Base-by-base conservation (phyloP, 2,888 invertebrate genomes). In the Andrena bicolor region DNA sequence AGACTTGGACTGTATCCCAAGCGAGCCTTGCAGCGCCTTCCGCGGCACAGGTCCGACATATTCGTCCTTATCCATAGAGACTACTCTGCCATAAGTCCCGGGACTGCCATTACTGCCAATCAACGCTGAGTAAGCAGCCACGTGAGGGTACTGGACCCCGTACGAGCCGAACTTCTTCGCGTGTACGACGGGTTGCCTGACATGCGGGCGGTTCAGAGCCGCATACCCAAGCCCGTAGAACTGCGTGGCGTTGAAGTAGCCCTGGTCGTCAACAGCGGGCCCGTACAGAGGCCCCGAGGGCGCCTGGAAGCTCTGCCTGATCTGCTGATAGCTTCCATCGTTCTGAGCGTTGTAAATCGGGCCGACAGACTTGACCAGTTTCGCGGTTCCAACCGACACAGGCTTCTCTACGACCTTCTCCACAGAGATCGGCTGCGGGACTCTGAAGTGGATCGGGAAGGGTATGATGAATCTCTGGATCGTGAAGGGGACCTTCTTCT, bases 341-440 rank as follows among this genome's bases (percentile, higher is more conserved):
- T 53, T 53, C 26, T 73, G 66, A 10, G 49, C 20, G 41, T 75
- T 76, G 10, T 72, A 71, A 66, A 72, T 51, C 16, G 58, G 23
- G 23, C 10, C 13, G 7, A 53, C 56, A 0, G 70, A 41, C 23
- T 87, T 61, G 1, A 65, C 1, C 13, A 73, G 41, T 5, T 79
- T 84, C 0, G 41, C 20, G 32, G 32, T 56, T 3, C 51, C 51
- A 2, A 95, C 94, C 76, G 95, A 95, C 0, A 95, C 94, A 87
- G 94, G 94, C 1, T 94, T 95, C 51, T 95, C 95, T 1, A 96
- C 95, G 48, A 96, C 94, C 73, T 95, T 95, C 81, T 95, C 94
- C 0, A 95, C 94, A 74, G 94, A 94, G 26, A 90, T 56, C 2
- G 89, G 85, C 8, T 84, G 84, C 0, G 95, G 95, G 94, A 95